A percentile compares a stretch with the other conserved stretches of the same genome.
Conservation (phyloP, 1,140 invertebrate genomes). For the Diuraphis noxia region DNA sequence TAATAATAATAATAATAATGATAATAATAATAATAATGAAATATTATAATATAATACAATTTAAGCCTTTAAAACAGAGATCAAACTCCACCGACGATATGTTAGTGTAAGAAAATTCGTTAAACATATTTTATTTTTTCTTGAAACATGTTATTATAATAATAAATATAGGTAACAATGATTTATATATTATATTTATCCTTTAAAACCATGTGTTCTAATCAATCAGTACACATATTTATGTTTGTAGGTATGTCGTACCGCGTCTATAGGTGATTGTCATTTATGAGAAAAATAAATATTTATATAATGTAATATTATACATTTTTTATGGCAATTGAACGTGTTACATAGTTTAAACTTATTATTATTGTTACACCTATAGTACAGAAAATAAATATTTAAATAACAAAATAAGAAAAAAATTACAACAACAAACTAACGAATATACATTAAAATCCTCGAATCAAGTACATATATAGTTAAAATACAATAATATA, state of each 20-base stretch:
- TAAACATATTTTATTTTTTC: slow-evolving; percentile 42
- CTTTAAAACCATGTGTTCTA: not conserved
- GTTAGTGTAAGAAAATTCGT: slow-evolving; percentile 53
- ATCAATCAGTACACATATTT: slow-evolving; percentile 12
- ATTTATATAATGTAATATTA: slow-evolving; percentile 20
- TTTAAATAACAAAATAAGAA: not conserved
- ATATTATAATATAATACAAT: slow-evolving; percentile 25
- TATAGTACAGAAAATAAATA: slow-evolving; percentile 33
- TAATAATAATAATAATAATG: not conserved
- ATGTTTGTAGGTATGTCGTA: slow-evolving; percentile 7
- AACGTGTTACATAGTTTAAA: slow-evolving; percentile 18
- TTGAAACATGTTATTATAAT: not conserved
- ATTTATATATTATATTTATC: slow-evolving; percentile 32
- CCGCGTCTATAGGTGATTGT: slow-evolving; percentile 30
- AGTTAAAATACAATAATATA: slow-evolving; percentile 20
- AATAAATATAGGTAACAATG: slow-evolving; percentile 46
- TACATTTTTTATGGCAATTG: slow-evolving; percentile 7
- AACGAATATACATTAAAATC: not conserved
- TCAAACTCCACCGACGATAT: slow-evolving; percentile 51
- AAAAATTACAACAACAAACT: slow-evolving; percentile 14
- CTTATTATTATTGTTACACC: not conserved
- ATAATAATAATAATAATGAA: slow-evolving; percentile 23
- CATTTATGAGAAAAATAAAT: slow-evolving; percentile 43
- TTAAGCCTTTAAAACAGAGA: slow-evolving; percentile 29
- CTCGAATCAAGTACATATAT: not conserved